A percentile compares a stretch with the other conserved stretches of the same genome.
phyloP scores from a whole-genome alignment of 2,797 vertebrate species.

The Clarias laeviceps region DNA sequence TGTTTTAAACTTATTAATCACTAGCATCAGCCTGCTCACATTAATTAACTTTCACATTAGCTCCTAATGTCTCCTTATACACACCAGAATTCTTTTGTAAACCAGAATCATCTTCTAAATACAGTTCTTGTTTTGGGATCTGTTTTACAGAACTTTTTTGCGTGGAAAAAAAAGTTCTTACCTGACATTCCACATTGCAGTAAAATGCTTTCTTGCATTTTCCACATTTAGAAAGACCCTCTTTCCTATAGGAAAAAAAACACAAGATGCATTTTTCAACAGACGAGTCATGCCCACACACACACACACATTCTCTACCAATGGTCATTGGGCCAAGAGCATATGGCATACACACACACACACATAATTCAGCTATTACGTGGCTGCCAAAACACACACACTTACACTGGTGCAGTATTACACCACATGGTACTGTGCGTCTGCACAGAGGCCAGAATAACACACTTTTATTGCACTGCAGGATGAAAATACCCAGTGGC shows the following conservation, averaged over 20 bases:
- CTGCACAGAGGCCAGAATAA: constrained; percentile 28
- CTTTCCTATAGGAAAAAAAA: constrained; percentile 78
- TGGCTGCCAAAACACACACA: constrained; percentile 12
- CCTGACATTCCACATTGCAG: constrained; percentile 93
- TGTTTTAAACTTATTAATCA: too few relatives aligned
- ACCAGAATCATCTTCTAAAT: too few relatives aligned
- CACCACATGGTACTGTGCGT: constrained; percentile 37
- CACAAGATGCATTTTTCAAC: background rate
- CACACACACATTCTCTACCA: background rate
- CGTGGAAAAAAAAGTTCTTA: constrained; percentile 59
- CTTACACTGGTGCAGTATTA: constrained; percentile 31
- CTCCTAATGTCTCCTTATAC: too few relatives aligned
- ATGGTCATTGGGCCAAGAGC: constrained; percentile 10
- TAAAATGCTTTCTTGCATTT: constrained; percentile 96
- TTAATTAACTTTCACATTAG: too few relatives aligned
- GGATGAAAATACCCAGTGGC: constrained; percentile 35
- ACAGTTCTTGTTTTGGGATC: too few relatives aligned
- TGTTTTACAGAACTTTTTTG: too few relatives aligned
- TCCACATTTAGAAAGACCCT: constrained; percentile 91
- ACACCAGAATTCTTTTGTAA: too few relatives aligned
- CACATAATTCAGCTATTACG: background rate
- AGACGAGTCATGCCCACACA: background rate
- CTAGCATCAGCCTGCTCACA: too few relatives aligned
- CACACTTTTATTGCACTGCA: constrained; percentile 28
- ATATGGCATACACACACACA: constrained; percentile 13